A percentile compares a stretch with the other conserved stretches of the same genome.
Conservation (phyloP, 2,888 invertebrate genomes). For the Spilarctia lutea region DNA sequence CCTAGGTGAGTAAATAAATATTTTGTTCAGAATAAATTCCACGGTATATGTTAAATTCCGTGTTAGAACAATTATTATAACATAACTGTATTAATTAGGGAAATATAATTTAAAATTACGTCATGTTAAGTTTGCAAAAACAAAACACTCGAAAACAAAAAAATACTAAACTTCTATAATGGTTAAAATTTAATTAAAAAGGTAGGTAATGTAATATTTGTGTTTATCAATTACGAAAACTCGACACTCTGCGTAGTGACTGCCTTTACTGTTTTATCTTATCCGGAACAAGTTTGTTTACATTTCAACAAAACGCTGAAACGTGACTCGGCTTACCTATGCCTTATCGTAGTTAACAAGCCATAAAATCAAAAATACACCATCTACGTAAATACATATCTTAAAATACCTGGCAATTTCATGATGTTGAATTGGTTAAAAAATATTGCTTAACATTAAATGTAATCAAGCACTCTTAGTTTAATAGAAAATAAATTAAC, state of each 20-base stretch:
- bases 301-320: conserved; percentile 83
- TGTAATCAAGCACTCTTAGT: not conserved
- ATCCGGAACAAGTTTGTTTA: conserved; percentile 86
- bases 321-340: conserved; percentile 80
- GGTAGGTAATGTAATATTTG: not conserved
- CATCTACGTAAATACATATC: conserved; percentile 54
- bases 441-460: not conserved
- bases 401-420: conserved; percentile 15
- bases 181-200: not conserved
- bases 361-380: conserved; percentile 79
- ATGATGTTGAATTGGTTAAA: conserved; percentile 6
- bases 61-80: not conserved
- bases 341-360: conserved; percentile 81
- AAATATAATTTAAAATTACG: not conserved
- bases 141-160: not conserved
- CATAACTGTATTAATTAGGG: not conserved
- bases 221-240: conserved; percentile 67
- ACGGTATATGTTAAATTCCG: not conserved
- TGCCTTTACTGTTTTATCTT: conserved; percentile 78
- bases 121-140: not conserved
- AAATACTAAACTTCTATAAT: not conserved
- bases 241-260: conserved; percentile 54
- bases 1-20: conserved; percentile 86
- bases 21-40: conserved; percentile 21
- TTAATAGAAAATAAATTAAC: conserved; percentile 30